Percentiles rank a stretch among this genome's conserved stretches.
Conservation (phyloP, 2,797 vertebrate species). For the Lacerta viridis region DNA sequence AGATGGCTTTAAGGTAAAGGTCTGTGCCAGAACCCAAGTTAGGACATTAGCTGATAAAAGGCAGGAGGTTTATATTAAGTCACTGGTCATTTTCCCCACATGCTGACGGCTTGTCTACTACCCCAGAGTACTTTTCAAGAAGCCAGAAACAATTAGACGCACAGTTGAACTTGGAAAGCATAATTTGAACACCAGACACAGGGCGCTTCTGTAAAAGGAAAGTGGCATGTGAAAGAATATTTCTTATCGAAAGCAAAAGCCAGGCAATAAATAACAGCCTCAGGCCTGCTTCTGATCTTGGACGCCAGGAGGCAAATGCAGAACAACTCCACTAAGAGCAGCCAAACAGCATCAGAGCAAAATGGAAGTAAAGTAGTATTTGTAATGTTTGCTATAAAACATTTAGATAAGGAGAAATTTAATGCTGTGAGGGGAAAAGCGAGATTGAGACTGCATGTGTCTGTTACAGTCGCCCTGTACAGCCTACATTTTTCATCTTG, state of each 20-base stretch:
- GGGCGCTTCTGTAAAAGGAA: constrained; percentile 64
- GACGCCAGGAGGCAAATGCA: neutral
- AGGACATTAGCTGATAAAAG: constrained; percentile 64
- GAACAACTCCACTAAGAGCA: constrained; percentile 30
- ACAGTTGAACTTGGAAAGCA: neutral
- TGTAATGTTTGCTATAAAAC: constrained; percentile 37
- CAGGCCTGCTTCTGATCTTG: constrained; percentile 52
- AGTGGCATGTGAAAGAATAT: constrained; percentile 57
- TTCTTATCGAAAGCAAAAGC: constrained; percentile 58
- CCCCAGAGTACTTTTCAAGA: constrained; percentile 42
- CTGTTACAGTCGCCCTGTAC: constrained; percentile 55
- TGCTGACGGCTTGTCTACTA: constrained; percentile 56
- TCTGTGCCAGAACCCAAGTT: constrained; percentile 31
- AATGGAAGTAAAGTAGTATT: constrained; percentile 38
- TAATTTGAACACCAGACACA: constrained; percentile 58
- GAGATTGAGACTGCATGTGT: constrained; percentile 31
- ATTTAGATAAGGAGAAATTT: constrained; percentile 50
- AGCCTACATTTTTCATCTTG: constrained; percentile 45
- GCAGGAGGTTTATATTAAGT: constrained; percentile 58
- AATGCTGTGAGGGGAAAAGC: constrained; percentile 33
- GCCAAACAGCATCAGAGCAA: neutral
- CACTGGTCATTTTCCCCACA: constrained; percentile 48
- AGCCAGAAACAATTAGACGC: constrained; percentile 60
- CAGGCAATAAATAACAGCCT: constrained; percentile 57
- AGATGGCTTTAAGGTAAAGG: constrained; percentile 61